These are phyloP conservation scores for Myodes glareolus DNA, from an alignment of 2,113 vertebrate species.

Conservation along the genomic window DNA sequence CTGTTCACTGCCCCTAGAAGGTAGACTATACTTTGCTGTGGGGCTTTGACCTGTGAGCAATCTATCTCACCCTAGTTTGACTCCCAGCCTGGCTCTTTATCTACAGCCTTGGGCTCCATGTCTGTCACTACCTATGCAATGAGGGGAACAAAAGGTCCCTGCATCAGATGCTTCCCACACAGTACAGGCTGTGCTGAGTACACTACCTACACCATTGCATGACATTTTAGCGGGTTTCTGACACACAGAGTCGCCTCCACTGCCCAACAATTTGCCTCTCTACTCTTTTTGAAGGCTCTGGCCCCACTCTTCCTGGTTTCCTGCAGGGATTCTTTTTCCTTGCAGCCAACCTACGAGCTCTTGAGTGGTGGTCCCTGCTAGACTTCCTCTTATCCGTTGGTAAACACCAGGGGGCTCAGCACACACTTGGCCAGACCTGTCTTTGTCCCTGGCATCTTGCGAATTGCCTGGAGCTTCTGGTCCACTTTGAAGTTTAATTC, in stretches of 20 bases:
- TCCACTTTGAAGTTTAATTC: neutral
- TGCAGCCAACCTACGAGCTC: rapidly evolving
- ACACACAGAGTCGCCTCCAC: neutral
- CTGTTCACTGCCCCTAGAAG: neutral
- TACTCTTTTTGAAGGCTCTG: neutral
- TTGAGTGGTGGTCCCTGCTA: neutral
- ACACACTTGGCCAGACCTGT: neutral
- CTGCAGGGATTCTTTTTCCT: neutral
- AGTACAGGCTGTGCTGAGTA: neutral
- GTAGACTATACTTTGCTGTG: neutral
- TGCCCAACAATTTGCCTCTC: neutral
- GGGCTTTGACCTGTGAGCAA: neutral
- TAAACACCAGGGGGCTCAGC: too few relatives aligned
- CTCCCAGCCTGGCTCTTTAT: neutral
- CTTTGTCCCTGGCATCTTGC: neutral
- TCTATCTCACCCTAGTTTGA: neutral
- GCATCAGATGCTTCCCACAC: neutral
- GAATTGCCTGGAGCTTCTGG: neutral
- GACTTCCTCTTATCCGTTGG: neutral
- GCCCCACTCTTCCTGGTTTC: neutral
- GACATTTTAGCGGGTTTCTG: neutral
- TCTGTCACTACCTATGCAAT: neutral
- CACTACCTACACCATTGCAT: rapidly evolving
- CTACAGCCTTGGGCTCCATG: neutral
- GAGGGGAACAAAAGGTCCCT: neutral